Evolutionary conservation across 2,888 invertebrate genomes (phyloP).

Genomic region (Nebria salina): DNA sequence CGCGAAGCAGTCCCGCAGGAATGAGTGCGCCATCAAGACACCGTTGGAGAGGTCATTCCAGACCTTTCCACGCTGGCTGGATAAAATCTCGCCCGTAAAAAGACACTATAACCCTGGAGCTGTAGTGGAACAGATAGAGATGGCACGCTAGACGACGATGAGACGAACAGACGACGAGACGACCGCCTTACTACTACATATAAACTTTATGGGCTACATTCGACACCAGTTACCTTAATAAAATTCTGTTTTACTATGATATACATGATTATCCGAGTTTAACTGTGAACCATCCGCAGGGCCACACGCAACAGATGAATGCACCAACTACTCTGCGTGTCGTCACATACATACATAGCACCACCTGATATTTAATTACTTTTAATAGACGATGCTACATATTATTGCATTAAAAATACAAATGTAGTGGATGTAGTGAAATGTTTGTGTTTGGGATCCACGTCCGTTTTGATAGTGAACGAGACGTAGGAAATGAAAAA

Average conservation of each 20-base stretch:
- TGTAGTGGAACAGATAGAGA: neutral
- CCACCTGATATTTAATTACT: no score
- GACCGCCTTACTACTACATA: conserved; percentile 54
- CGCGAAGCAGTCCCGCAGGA: conserved; percentile 57
- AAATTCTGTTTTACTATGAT: conserved; percentile 58
- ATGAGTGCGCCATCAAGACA: conserved; percentile 57
- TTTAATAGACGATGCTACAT: no score
- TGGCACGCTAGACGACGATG: conserved; percentile 52
- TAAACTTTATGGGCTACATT: conserved; percentile 63
- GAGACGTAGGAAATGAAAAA: conserved; percentile 53
- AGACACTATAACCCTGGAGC: conserved; percentile 50
- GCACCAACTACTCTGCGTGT: neutral
- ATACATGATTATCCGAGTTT: conserved; percentile 52
- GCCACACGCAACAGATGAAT: conserved; percentile 45
- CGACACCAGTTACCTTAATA: conserved; percentile 63
- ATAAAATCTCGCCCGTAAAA: conserved; percentile 58
- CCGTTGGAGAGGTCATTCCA: conserved; percentile 60
- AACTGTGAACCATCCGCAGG: conserved; percentile 46
- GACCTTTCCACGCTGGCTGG: conserved; percentile 50
- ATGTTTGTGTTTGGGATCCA: neutral
- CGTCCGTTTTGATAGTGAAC: neutral
- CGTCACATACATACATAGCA: no score
- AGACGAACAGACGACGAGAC: conserved; percentile 58
- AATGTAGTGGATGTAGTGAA: no score
- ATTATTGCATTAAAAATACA: no score